These are phyloP conservation scores for Zaprionus gabonicus DNA, from an alignment of 1,140 invertebrate genomes.

Conservation along the genomic window DNA sequence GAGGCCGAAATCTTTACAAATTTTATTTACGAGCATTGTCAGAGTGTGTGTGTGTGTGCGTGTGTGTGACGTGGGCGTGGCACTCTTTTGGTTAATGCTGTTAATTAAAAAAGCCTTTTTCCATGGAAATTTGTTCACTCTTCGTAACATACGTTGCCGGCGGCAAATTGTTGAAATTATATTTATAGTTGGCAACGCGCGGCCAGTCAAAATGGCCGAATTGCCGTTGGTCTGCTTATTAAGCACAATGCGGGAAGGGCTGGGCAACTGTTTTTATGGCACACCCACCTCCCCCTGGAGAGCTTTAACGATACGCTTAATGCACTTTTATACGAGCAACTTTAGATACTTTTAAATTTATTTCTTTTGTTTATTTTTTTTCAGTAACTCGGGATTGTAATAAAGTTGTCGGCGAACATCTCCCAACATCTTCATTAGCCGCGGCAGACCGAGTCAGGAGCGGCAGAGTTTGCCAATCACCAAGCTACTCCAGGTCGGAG, in stretches of 20 bases:
- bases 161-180: slow-evolving; percentile 46
- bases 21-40: slow-evolving; percentile 62
- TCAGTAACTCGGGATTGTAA: neutral
- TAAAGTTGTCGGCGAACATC: slow-evolving; percentile 5
- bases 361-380: slow-evolving; percentile 9
- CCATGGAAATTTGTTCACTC: slow-evolving; percentile 45
- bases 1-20: slow-evolving; percentile 46
- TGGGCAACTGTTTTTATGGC: slow-evolving; percentile 11
- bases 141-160: slow-evolving; percentile 44
- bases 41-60: neutral
- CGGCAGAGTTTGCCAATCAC: slow-evolving; percentile 53
- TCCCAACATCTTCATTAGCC: slow-evolving; percentile 36
- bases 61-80: slow-evolving; percentile 46
- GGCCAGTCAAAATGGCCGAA: slow-evolving; percentile 22
- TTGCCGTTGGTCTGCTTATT: slow-evolving; percentile 40
- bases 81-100: slow-evolving; percentile 58
- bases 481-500: neutral
- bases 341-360: slow-evolving; percentile 1
- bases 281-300: slow-evolving; percentile 5
- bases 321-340: slow-evolving; percentile 26
- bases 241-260: slow-evolving; percentile 24
- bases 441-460: slow-evolving; percentile 13
- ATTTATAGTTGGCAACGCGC: slow-evolving; percentile 28
- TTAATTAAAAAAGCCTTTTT: slow-evolving; percentile 69
- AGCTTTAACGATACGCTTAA: slow-evolving; percentile 2